Evolutionary conservation across 1,140 invertebrate genomes (phyloP), one percentile per base, ranked within the genome.

Genomic region (Drosophila kanapiae): DNA sequence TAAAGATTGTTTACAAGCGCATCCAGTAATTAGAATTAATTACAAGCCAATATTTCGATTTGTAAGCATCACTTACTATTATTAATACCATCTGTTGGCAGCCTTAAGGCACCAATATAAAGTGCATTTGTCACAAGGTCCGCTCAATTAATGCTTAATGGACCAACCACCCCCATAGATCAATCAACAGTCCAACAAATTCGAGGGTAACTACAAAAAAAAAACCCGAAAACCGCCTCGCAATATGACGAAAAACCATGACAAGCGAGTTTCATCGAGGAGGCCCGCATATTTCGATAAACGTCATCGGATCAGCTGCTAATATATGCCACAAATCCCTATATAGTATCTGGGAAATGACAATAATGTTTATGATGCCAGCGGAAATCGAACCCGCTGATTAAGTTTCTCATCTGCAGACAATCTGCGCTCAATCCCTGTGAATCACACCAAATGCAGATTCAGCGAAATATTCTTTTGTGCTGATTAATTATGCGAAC

Each of bases 301-400:
- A 14, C 75, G 51, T 84, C 82, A 85, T 53, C 82, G 63, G 49
- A 80, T 78, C 82, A 85, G 54, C 81, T 84, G 81, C 77, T 74
- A 64, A 80, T 82, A 33, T 79, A 29, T 33, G 7, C 5, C 29
- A 18, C 5, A 42, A 33, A 59, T 42, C 54, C n/a, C n/a, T n/a
- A 43, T 64, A 63, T 27, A 38, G 18, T 33, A 14, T 31, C 9
- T 38, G 27, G 33, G 38, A 61, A 29, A 62, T 48, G 72, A 65
- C 57, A 53, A 16, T 51, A 37, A 37, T 78, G 74, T 81, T 85
- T 85, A 85, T 81, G 31, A 78, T 81, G 74, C 82, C 82, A 85
- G 82, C 82, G 75, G 65, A 78, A 67, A 51, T 58, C 27, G 60
- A 74, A 51, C 47, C 65, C 65, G 47, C 67, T 68, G 65, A 69